phyloP scores from a whole-genome alignment of 23 tunicate genomes.

The Clavelina lepadiformis region DNA sequence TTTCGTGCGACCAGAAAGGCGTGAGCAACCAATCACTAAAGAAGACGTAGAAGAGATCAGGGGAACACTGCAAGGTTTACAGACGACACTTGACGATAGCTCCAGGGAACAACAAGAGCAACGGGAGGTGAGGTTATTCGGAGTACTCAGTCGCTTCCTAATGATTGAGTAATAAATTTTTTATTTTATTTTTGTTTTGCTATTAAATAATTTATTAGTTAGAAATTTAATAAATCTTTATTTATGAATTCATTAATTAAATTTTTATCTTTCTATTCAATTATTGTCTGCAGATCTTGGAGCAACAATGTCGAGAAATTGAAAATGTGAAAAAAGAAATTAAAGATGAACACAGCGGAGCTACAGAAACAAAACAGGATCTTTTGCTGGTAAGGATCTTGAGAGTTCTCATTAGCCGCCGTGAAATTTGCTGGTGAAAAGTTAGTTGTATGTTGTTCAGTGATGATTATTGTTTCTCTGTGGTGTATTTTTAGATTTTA shows the following conservation, averaged over 20 bases:
- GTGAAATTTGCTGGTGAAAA: too few species aligned
- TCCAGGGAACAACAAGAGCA: conserved; percentile 32
- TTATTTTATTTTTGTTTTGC: too few species aligned
- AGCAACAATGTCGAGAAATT: conserved; percentile 16
- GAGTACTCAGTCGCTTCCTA: too few species aligned
- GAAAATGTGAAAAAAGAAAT: conserved; percentile 7
- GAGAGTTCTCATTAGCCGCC: too few species aligned
- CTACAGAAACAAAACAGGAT: too few species aligned
- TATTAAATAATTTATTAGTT: too few species aligned
- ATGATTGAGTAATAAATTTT: too few species aligned
- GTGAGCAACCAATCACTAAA: neutral
- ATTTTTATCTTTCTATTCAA: neutral
- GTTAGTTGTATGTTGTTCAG: too few species aligned
- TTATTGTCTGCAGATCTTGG: conserved; percentile 14
- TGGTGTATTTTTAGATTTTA: conserved; percentile 3
- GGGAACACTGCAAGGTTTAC: conserved; percentile 8
- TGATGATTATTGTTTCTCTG: too few species aligned
- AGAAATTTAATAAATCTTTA: neutral
- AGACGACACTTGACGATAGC: conserved; percentile 17
- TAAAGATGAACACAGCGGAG: neutral
- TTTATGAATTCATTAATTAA: neutral
- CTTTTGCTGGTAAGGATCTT: too few species aligned
- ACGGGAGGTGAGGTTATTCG: conserved; percentile 12
- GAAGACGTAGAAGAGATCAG: conserved; percentile 26
- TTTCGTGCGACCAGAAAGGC: conserved; percentile 1